Evolutionary conservation across 2,888 invertebrate species (phyloP), one percentile per base, ranked within the genome.

Genomic region (Junonia oenone): DNA sequence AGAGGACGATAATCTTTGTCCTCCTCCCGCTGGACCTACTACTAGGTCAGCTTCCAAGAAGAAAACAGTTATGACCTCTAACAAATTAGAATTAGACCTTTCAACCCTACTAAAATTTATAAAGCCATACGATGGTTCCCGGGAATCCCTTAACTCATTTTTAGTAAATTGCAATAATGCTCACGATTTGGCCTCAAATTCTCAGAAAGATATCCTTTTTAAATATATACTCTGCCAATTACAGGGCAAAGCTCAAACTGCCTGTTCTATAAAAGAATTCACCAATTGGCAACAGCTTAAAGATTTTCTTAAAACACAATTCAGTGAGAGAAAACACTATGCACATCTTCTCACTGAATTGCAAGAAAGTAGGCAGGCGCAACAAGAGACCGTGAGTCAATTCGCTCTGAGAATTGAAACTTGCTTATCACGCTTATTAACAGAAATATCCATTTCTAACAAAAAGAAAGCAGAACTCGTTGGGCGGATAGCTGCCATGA

Each of bases 141-240:
- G 66, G 14, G 64, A 67, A 35, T 64, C 45, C 2, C 27, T 66
- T 6, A 65, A 60, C 38, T 55, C 65, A n/a, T 69, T 68, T 58
- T 8, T 67, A 17, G 9, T 56, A 1, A 69, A 69, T 51, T 67
- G 66, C 22, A 45, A 64, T 11, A 68, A 65, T 40, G 69, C 66
- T 0, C 53, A 50, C n/a, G 58, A 62, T 0, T 45, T 69, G 17
- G 66, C 65, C 0, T 35, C 49, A 4, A 55, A 55, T 0, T 0
- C 17, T 0, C 66, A 69, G 45, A 55, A 60, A 27, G 11, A 29
- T 6, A 59, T 63, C 0, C 15, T 69, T 22, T 67, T 68, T 29
- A 68, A 68, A 58, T 70, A 58, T 40, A 67, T 68, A 4, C 29
- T 66, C 3, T 49, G 65, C 19, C 66, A 68, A 55, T 22, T 67